Percentiles rank a stretch among this genome's conserved stretches.
Conservation (phyloP, 2,888 invertebrate genomes). For the Nebria salina region DNA sequence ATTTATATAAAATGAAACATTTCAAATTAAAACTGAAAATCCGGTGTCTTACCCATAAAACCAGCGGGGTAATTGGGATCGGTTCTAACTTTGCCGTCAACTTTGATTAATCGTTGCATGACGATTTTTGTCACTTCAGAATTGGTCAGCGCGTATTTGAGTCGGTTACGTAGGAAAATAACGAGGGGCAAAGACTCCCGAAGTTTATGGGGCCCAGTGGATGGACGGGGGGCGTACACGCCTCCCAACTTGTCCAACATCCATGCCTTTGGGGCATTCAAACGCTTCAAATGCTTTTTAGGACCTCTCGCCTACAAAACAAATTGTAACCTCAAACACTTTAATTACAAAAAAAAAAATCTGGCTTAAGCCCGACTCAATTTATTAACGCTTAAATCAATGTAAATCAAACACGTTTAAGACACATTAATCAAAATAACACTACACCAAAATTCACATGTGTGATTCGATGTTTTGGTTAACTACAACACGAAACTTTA, state of each 20-base stretch:
- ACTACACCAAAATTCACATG: slow-evolving; percentile 31
- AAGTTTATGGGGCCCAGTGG: slow-evolving; percentile 97
- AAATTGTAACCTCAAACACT: slow-evolving; percentile 47
- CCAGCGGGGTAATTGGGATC: slow-evolving; percentile 98
- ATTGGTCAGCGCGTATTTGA: slow-evolving; percentile 97
- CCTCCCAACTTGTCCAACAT: slow-evolving; percentile 99
- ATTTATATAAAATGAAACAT: slow-evolving; percentile 35
- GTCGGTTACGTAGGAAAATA: slow-evolving; percentile 95
- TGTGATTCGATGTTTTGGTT: slow-evolving; percentile 35
- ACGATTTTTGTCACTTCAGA: slow-evolving; percentile 97
- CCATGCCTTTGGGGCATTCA: slow-evolving; percentile 99
- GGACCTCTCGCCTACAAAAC: slow-evolving; percentile 92
- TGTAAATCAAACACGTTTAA: not conserved
- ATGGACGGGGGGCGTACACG: slow-evolving; percentile 96
- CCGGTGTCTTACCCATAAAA: slow-evolving; percentile 89
- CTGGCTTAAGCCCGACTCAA: not conserved
- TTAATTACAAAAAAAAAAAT: not conserved
- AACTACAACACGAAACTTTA: slow-evolving; percentile 25
- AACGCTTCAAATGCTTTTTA: slow-evolving; percentile 99
- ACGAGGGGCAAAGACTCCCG: slow-evolving; percentile 96
- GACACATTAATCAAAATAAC: slow-evolving; percentile 12
- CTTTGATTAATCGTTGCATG: slow-evolving; percentile 97
- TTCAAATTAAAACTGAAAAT: slow-evolving; percentile 17
- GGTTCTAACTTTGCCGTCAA: slow-evolving; percentile 97
- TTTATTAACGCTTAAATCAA: not conserved